A percentile compares a stretch with the other conserved stretches of the same genome.
Evolutionary conservation across 2,797 vertebrate species (phyloP).

Genomic region (Columba guinea): DNA sequence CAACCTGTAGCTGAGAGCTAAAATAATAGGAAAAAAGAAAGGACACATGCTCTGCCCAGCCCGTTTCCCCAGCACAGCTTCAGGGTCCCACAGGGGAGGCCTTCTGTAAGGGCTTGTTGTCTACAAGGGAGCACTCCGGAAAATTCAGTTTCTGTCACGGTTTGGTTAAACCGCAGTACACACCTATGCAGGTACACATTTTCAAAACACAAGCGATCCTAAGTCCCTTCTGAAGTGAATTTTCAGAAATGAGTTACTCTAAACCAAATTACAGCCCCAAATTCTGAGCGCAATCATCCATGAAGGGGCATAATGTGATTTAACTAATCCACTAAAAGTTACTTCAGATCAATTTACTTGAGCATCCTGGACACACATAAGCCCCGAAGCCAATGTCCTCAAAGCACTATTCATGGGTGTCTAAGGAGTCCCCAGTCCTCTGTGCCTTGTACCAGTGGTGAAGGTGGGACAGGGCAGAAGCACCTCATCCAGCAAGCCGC

Average conservation of each 20-base stretch:
- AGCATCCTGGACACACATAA: background rate
- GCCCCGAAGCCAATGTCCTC: background rate
- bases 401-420: background rate
- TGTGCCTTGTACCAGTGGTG: background rate
- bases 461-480: background rate
- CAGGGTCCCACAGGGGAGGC: background rate
- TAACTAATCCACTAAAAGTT: constrained; percentile 25
- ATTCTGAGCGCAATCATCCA: background rate
- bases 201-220: background rate
- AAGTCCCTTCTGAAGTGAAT: background rate
- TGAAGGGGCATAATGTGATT: background rate
- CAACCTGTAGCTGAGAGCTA: background rate
- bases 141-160: background rate
- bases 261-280: constrained; percentile 4
- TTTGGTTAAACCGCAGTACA: background rate
- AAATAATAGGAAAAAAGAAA: background rate
- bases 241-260: background rate
- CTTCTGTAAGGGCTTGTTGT: background rate
- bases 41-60: accelerated
- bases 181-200: background rate
- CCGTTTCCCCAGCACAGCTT: background rate
- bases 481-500: background rate
- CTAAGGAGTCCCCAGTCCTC: background rate
- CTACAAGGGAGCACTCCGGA: background rate
- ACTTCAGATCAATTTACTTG: background rate